Base-by-base conservation (phyloP, 2,888 invertebrate species). In the Sminthurides aquaticus region DNA sequence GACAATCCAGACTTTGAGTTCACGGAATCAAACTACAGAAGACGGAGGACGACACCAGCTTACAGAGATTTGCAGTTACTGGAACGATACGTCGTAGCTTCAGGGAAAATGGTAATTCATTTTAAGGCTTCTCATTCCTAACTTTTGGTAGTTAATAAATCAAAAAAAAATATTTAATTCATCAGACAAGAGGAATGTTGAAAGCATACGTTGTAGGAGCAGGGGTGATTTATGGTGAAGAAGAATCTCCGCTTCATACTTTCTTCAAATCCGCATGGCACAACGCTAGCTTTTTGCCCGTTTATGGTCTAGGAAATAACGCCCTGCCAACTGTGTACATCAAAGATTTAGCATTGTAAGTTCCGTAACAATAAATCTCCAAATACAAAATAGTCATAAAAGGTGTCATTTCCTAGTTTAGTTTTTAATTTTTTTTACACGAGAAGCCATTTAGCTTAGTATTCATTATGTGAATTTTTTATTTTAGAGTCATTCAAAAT, bases 201-300 rank as follows among this genome's bases (percentile, higher is more conserved):
- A 80, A 78, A 72, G 80, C 81, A 0, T 76, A 80, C 58, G 84
- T 87, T n/a, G 76, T 87, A 26, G 82, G 82, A 54, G 77, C 82
- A 15, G 87, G 86, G 1, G 77, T 85, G 20, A 83, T 84, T 1
- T 87, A 87, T 70, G 87, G 87, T 0, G 82, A 82, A 11, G 82
- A 81, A 49, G 84, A 87, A 75, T 82, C 83, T 49, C 79, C 81
- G n/a, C 78, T 88, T 1, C 83, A 82, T 70, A 84, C 83, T 75
- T 82, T 86, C 76, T 87, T 87, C 76, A 86, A 85, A 79, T 81
- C 84, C 75, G 84, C 85, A 15, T 87, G 86, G 85, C 81, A 83
- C 67, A 84, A 85, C 71, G 83, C 83, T 67, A 79, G 79, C n/a
- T 76, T 81, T 25, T 76, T 87, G 27, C 86, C 86, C 0, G 78